Base-by-base conservation (phyloP, 2,113 vertebrate species). In the Leptobrachium leishanense region DNA sequence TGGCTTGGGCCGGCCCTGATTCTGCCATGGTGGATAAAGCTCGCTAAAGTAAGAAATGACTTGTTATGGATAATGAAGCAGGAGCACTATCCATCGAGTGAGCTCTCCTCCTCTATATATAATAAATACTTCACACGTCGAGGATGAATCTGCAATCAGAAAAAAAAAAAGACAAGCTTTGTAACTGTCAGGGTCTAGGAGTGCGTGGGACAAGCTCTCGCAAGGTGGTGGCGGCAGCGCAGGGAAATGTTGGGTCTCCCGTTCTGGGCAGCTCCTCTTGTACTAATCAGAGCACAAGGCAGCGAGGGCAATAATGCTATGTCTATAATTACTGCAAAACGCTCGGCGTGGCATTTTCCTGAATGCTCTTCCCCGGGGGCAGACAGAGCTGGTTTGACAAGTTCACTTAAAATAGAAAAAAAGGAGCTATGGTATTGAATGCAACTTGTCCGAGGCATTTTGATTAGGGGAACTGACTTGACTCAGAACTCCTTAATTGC, bases 341-440 rank as follows among this genome's bases (percentile, higher is more conserved):
- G 89, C 88, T 91, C 90, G 87, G 6, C 0, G 82, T 89, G 90
- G 85, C 86, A 89, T 91, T 92, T 90, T 86, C 83, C 85, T 88
- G 86, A 81, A 89, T 90, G 88, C 87, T 87, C 84, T 84, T 89
- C 85, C 2, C 15, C 81, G 79, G 85, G 86, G 78, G 72, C 85
- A 80, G 79, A 71, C 84, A 42, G 57, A 84, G 68, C 43, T 57
- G 50, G 59, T 86, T 82, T 88, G 88, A 88, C 89, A 87, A 85
- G 42, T 79, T 73, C 77, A 71, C 83, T 76, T 82, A 85, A 86
- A 79, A 85, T 74, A 59, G 8, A 76, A 83, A 87, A 54, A 54
- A 88, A 87, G 84, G 89, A 83, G 44, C 54, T 84, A 87, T 84
- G 84, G 84, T 67, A 84, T 76, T 81, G 84, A 88, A 83, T 77